Percentiles rank a stretch among this genome's conserved stretches.
Evolutionary conservation across 2,888 invertebrate genomes (phyloP).

Genomic region (Calliphora vomitoria): DNA sequence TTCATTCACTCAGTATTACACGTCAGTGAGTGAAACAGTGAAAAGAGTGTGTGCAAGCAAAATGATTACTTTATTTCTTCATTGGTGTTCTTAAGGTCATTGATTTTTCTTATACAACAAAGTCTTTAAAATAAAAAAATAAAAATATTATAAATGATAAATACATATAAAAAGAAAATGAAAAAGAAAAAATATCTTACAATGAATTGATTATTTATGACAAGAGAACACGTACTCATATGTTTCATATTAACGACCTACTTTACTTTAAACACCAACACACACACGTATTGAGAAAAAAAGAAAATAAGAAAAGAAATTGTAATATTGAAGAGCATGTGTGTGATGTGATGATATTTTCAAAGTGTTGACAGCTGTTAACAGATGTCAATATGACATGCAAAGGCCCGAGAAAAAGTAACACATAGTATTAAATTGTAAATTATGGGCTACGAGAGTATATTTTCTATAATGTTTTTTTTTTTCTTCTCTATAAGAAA

Average conservation of each 20-base stretch:
- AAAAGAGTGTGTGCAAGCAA: slow-evolving; percentile 1
- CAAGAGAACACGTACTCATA: slow-evolving; percentile 70
- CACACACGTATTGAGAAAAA: background rate
- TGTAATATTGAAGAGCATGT: background rate
- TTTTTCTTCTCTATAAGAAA: background rate
- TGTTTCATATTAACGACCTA: slow-evolving; percentile 71
- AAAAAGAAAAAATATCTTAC: slow-evolving; percentile 56
- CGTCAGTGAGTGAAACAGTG: background rate
- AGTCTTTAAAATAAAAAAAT: background rate
- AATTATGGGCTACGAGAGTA: slow-evolving; percentile 40
- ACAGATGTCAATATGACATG: slow-evolving; percentile 72
- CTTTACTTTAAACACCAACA: slow-evolving; percentile 38
- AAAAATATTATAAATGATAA: background rate
- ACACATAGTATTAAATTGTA: slow-evolving; percentile 17
- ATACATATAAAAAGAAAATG: background rate
- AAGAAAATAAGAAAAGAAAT: background rate
- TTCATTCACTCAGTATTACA: background rate
- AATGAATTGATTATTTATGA: slow-evolving; percentile 74
- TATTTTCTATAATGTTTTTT: background rate
- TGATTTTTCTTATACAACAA: slow-evolving; percentile 48
- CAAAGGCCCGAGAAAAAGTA: slow-evolving; percentile 25
- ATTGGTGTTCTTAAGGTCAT: slow-evolving; percentile 69
- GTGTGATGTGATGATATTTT: slow-evolving; percentile 52
- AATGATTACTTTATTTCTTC: slow-evolving; percentile 53
- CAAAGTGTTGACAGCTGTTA: slow-evolving; percentile 72